A percentile compares a stretch with the other conserved stretches of the same genome.
Conservation (phyloP, 2,113 vertebrate genomes). For the Bostrychus sinensis region DNA sequence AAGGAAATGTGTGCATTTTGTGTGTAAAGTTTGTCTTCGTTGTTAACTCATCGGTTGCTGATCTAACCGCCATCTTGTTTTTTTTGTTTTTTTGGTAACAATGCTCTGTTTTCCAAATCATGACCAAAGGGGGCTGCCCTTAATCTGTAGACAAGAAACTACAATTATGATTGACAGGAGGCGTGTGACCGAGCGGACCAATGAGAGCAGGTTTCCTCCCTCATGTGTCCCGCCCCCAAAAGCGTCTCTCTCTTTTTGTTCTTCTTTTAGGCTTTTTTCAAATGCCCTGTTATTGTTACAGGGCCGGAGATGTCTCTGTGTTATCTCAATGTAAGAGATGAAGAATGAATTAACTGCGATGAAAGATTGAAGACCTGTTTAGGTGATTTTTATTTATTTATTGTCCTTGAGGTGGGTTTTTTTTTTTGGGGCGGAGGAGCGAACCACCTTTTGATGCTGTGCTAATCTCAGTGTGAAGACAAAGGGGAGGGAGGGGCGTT, state of each 20-base stretch:
- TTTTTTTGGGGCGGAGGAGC: slow-evolving; percentile 46
- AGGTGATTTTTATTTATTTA: slow-evolving; percentile 95
- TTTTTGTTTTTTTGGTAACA: slow-evolving; percentile 54
- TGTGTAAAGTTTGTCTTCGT: slow-evolving; percentile 51
- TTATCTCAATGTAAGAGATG: slow-evolving; percentile 63
- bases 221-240: slow-evolving; percentile 45
- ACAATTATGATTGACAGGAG: slow-evolving; percentile 57
- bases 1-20: slow-evolving; percentile 41
- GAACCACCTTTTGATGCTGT: slow-evolving; percentile 80
- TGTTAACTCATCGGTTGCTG: slow-evolving; percentile 62
- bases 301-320: slow-evolving; percentile 38
- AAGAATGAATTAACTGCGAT: slow-evolving; percentile 68
- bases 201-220: slow-evolving; percentile 51
- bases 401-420: slow-evolving; percentile 79
- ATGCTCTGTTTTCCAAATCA: slow-evolving; percentile 71
- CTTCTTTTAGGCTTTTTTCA: slow-evolving; percentile 66
- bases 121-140: slow-evolving; percentile 77
- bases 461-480: slow-evolving; percentile 86
- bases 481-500: slow-evolving; percentile 77
- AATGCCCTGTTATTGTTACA: slow-evolving; percentile 51
- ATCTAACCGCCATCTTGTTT: slow-evolving; percentile 66
- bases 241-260: slow-evolving; percentile 52
- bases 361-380: slow-evolving; percentile 58
- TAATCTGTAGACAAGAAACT: slow-evolving; percentile 58
- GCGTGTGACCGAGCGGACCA: slow-evolving; percentile 32